Base-by-base conservation (phyloP, 2,888 invertebrate genomes). In the Sinhomidia bicolor region DNA sequence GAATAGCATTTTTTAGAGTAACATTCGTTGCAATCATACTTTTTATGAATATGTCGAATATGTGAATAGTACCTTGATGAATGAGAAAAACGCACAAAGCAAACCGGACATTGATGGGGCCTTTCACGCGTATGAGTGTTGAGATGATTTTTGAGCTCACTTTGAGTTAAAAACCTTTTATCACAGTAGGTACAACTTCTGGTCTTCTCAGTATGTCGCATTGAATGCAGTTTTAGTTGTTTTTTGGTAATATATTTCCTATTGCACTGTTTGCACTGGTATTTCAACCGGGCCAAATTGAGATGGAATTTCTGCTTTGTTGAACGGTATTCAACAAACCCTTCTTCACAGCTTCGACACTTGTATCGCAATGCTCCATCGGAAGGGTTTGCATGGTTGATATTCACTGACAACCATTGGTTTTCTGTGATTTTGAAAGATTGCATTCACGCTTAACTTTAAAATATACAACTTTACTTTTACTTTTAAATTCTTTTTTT, bases 71-170 rank as follows among this genome's bases (percentile, higher is more conserved):
- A 89, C 5, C 87, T 14, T 2, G 89, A 89, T 0, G 80, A 76
- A 44, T 87, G 87, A 6, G 89, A 51, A 54, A 89, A 89, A 1
- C 65, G 20, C 26, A 47, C 7, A n/a, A 32, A 20, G 54, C 89
- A 89, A 26, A 74, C 62, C 44, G 87, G 89, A 54, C 89, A 89
- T 36, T 23, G 9, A 36, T 51, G 76, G 0, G 84, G 86, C 47
- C 74, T 87, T 32, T 84, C 57, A 71, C 76, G 44, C 0, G 89
- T 89, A 44, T 89, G 89, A 3, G 89, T 89, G 10, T 89, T 89
- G 9, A 65, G 2, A n/a, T 89, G 89, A 23, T 87, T 89, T 60
- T 76, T 79, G 6, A 89, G 71, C 51, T 89, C 89, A 32, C 26
- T 57, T 32, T 79, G 78, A 20, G 89, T 89, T 23, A 89, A 29